Conservation (phyloP, 1,140 invertebrate species). For the Linepithema humile region DNA sequence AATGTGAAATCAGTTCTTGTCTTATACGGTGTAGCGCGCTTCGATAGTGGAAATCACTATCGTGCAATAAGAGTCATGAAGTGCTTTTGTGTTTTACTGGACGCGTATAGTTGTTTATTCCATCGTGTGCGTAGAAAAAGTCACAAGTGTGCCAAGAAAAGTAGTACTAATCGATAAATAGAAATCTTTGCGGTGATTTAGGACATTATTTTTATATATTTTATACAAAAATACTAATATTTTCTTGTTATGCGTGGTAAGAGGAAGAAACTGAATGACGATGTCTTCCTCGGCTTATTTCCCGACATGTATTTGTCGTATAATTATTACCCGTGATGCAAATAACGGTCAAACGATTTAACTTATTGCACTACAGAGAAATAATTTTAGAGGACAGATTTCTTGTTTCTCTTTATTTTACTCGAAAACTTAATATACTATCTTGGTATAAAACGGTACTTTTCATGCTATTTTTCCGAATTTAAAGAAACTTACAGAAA, state of each 20-base stretch:
- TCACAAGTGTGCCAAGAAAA: background rate
- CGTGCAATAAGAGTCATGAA: background rate
- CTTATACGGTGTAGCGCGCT: background rate
- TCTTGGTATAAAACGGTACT: background rate
- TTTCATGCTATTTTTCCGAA: background rate
- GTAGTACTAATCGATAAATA: background rate
- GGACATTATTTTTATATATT: background rate
- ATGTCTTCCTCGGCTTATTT: background rate
- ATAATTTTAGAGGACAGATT: background rate
- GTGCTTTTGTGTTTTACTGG: background rate
- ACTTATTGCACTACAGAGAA: background rate
- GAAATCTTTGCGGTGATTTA: background rate
- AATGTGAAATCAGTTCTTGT: background rate
- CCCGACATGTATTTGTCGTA: background rate
- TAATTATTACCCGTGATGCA: conserved; percentile 11
- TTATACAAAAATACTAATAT: background rate
- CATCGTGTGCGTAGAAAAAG: too few relatives aligned
- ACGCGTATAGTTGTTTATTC: background rate
- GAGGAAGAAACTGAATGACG: background rate
- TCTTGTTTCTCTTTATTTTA: conserved; percentile 20
- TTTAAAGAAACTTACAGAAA: too few relatives aligned
- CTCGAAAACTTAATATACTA: background rate
- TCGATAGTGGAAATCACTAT: background rate
- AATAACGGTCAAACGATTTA: background rate
- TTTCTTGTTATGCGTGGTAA: background rate